Conservation (phyloP, 2,888 invertebrate genomes). For the Scaptomyza polygonia region DNA sequence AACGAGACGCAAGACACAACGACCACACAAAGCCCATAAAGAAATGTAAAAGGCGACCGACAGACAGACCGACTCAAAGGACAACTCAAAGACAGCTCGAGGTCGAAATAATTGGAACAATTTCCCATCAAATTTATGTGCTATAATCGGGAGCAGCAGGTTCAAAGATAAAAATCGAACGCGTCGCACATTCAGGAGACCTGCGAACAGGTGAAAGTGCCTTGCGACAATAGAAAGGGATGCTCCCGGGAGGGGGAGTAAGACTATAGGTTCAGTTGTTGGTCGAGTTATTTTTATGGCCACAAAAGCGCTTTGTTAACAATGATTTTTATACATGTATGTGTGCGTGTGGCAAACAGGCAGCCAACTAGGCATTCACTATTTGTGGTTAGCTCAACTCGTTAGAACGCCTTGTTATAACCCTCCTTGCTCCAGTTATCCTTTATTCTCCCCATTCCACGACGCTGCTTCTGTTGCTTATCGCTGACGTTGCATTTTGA, state of each 20-base stretch:
- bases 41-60: conserved; percentile 39
- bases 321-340: conserved; percentile 70
- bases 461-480: conserved; percentile 48
- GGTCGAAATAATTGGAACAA: conserved; percentile 77
- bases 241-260: conserved; percentile 13
- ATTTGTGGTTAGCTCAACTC: conserved; percentile 73
- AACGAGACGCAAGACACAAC: conserved; percentile 72
- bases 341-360: conserved; percentile 30
- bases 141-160: conserved; percentile 79
- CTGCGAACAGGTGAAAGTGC: conserved; percentile 74
- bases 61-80: conserved; percentile 17
- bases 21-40: conserved; percentile 75
- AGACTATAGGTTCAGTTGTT: conserved; percentile 6
- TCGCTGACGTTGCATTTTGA: conserved; percentile 69
- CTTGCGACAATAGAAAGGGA: conserved; percentile 60
- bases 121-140: conserved; percentile 79
- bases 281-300: conserved; percentile 70
- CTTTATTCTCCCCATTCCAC: conserved; percentile 9
- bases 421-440: conserved; percentile 35
- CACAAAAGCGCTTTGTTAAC: conserved; percentile 77
- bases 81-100: conserved; percentile 19
- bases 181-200: conserved; percentile 44
- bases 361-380: conserved; percentile 25
- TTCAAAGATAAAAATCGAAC: conserved; percentile 79
- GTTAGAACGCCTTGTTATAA: conserved; percentile 68